Conservation (phyloP, 2,888 invertebrate species). For the Uropetala carovei region DNA sequence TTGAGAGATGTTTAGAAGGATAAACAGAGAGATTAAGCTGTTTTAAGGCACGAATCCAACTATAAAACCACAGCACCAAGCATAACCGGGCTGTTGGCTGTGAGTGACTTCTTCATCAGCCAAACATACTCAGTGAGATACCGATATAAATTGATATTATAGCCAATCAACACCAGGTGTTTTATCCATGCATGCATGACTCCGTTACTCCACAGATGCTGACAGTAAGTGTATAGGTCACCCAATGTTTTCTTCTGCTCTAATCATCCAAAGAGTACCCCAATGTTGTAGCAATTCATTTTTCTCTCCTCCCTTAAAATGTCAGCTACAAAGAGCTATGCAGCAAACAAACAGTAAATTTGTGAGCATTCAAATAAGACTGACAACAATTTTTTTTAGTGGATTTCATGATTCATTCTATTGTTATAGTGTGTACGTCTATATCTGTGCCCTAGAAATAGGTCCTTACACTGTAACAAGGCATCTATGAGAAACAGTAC, state of each 20-base stretch:
- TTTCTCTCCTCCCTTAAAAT: conserved; percentile 56
- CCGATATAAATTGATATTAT: conserved; percentile 54
- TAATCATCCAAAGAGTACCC: conserved; percentile 60
- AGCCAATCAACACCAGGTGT: conserved; percentile 47
- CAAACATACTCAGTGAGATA: conserved; percentile 63
- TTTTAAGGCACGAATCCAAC: conserved; percentile 69
- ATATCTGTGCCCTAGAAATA: conserved; percentile 68
- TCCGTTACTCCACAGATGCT: conserved; percentile 38
- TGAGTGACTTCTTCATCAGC: conserved; percentile 60
- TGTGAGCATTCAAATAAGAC: conserved; percentile 67
- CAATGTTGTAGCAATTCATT: conserved; percentile 61
- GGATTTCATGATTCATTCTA: conserved; percentile 66
- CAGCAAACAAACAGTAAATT: conserved; percentile 66
- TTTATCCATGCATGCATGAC: conserved; percentile 43
- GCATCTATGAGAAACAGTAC: conserved; percentile 68
- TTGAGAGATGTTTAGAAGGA: conserved; percentile 66
- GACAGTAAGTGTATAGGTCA: conserved; percentile 46
- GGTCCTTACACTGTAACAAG: conserved; percentile 68
- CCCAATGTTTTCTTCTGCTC: conserved; percentile 53
- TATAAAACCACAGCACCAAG: conserved; percentile 66
- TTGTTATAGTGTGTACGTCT: conserved; percentile 67
- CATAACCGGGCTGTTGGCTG: conserved; percentile 63
- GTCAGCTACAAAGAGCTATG: conserved; percentile 65
- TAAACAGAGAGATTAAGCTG: conserved; percentile 68
- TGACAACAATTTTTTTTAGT: conserved; percentile 66